Percentiles rank a stretch among this genome's conserved stretches.
Evolutionary conservation across 2,113 vertebrate genomes (phyloP).

Genomic region (Lethenteron reissneri): DNA sequence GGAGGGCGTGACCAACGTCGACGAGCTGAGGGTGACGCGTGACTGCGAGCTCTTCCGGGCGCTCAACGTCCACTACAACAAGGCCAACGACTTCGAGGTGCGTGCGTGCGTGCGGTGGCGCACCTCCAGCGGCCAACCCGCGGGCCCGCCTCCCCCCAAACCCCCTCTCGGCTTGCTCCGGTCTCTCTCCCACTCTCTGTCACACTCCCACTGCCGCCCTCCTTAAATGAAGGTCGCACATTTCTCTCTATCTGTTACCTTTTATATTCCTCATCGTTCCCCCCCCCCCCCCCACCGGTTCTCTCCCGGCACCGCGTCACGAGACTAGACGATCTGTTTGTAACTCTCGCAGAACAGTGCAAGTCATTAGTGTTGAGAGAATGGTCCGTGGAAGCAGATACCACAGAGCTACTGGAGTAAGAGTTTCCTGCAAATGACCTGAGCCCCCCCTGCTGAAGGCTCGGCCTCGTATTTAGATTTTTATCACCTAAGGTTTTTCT

Average conservation of each 20-base stretch:
- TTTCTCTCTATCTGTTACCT: background rate
- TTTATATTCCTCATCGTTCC: background rate
- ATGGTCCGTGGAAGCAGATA: too few relatives aligned
- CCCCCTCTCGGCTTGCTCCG: background rate
- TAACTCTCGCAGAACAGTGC: too few relatives aligned
- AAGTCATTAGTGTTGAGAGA: too few relatives aligned
- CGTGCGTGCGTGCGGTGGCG: background rate
- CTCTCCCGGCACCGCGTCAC: too few relatives aligned
- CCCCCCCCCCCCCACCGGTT: too few relatives aligned
- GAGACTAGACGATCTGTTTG: too few relatives aligned
- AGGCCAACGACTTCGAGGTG: constrained; percentile 41
- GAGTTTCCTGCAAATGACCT: too few relatives aligned
- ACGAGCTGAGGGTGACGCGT: constrained; percentile 25
- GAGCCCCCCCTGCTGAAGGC: too few relatives aligned
- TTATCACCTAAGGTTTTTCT: too few relatives aligned
- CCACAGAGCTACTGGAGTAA: too few relatives aligned
- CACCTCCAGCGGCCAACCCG: background rate
- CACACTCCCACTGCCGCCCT: background rate
- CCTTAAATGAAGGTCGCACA: background rate
- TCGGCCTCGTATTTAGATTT: too few relatives aligned
- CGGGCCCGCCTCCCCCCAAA: background rate
- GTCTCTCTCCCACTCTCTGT: constrained; percentile 2
- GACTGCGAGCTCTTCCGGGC: constrained; percentile 38
- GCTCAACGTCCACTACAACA: constrained; percentile 45
- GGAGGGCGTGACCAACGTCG: constrained; percentile 19